Evolutionary conservation across 1,140 invertebrate species (phyloP).

Genomic region (Bombus fervidus): DNA sequence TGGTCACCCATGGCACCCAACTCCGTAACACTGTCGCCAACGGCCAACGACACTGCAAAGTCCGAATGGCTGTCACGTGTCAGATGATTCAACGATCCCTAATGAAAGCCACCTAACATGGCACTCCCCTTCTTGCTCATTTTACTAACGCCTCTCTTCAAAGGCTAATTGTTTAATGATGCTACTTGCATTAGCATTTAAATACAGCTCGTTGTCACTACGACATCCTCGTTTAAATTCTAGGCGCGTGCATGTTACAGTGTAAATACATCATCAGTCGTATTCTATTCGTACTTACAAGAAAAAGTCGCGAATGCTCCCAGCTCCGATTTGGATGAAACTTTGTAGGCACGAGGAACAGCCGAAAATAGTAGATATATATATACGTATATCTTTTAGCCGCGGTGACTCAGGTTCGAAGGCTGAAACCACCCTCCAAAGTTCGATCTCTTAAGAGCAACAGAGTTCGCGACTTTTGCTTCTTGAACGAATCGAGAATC

Average conservation of each 20-base stretch:
- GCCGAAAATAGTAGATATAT: too few relatives aligned
- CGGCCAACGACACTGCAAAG: constrained; percentile 36
- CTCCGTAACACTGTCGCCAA: constrained; percentile 31
- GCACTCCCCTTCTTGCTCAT: constrained; percentile 51
- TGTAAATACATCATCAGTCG: too few relatives aligned
- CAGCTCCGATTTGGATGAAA: too few relatives aligned
- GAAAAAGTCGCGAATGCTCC: too few relatives aligned
- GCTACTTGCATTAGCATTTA: constrained; percentile 76
- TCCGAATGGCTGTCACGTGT: constrained; percentile 71
- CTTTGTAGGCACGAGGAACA: too few relatives aligned
- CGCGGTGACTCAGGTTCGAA: too few relatives aligned
- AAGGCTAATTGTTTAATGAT: constrained; percentile 81
- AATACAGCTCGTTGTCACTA: constrained; percentile 75
- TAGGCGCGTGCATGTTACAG: constrained; percentile 30
- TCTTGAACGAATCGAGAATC: background rate
- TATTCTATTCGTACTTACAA: too few relatives aligned
- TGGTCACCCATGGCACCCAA: constrained; percentile 16
- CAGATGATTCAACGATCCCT: constrained; percentile 71
- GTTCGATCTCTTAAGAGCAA: too few relatives aligned
- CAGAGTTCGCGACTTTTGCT: background rate
- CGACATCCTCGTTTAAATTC: constrained; percentile 57
- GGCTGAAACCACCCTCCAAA: too few relatives aligned
- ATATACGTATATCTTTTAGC: background rate
- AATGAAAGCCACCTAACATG: constrained; percentile 75
- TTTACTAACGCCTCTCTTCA: constrained; percentile 73